These are phyloP conservation scores for Chironomus tepperi DNA, from an alignment of 1,140 invertebrate species.

Conservation along the genomic window DNA sequence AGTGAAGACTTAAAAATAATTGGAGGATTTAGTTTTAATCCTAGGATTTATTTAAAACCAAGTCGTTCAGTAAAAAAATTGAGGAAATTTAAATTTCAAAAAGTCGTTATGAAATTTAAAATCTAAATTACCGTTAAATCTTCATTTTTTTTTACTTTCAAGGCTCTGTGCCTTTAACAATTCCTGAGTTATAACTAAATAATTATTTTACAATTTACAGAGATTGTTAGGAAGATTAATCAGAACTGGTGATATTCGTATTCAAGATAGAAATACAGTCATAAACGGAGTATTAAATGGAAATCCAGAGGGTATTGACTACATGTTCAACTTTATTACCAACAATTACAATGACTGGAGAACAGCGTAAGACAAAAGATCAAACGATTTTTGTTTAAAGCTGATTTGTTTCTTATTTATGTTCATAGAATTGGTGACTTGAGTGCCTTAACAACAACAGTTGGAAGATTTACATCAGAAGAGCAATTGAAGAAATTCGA, in stretches of 20 bases:
- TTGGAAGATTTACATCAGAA: slow-evolving; percentile 40
- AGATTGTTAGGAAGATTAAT: slow-evolving; percentile 34
- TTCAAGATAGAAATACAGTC: slow-evolving; percentile 38
- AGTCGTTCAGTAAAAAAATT: no score
- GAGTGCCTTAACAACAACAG: slow-evolving; percentile 41
- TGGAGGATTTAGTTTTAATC: no score
- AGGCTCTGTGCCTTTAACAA: no score
- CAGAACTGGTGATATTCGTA: slow-evolving; percentile 36
- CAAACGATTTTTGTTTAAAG: slow-evolving; percentile 21
- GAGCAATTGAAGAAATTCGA: slow-evolving; percentile 35
- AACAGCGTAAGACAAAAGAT: slow-evolving; percentile 39
- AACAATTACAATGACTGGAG: slow-evolving; percentile 35
- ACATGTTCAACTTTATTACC: slow-evolving; percentile 43
- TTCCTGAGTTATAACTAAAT: no score
- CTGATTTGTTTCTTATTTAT: slow-evolving; percentile 30
- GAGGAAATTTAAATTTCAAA: no score
- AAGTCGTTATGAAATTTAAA: no score
- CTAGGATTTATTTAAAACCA: no score
- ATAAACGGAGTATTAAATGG: slow-evolving; percentile 39
- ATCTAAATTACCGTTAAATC: no score
- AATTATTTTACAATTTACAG: slow-evolving; percentile 25
- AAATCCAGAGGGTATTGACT: slow-evolving; percentile 40
- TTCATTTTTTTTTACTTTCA: no score
- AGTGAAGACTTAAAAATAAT: background rate
- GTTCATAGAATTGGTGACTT: slow-evolving; percentile 40